Base-by-base conservation (phyloP, 1,140 invertebrate species). In the Caenorhabditis inopinata region DNA sequence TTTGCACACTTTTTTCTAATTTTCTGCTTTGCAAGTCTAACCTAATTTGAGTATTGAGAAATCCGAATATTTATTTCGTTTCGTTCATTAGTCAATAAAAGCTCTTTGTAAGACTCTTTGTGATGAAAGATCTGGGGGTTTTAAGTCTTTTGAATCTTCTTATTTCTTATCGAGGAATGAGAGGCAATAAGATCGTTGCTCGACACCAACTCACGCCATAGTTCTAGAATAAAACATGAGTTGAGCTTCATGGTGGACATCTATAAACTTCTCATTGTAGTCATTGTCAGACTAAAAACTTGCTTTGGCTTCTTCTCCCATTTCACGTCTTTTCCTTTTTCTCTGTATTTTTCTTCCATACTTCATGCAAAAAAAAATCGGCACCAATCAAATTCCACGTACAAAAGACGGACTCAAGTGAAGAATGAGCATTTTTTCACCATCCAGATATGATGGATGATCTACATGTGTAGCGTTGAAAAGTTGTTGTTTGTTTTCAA, bases 201-300 rank as follows among this genome's bases (percentile, higher is more conserved):
- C n/a, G n/a, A 68, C 58, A 68, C 58, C 58, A 68, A 68, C 58
- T 68, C 58, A 68, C 58, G 58, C 58, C 58, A 58, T 58, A 38
- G 32, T 68, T 68, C 3, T 6, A 38, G 58, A 68, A 68, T 68
- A 68, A 68, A 68, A 68, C 58, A 68, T 68, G 58, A 68, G 58
- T 38, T 68, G 58, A 12, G 58, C 58, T 68, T 14, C 32, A 32
- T 38, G 32, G 58, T n/a, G 16, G 58, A 29, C 58, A 68, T 68
- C 58, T 68, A 68, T 68, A 68, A 68, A 68, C 58, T 29, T 68
- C 58, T 68, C 58, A 68, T 68, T 68, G 58, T 68, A 58, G 58
- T 38, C 58, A 38, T 68, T 68, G 58, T 68, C 21, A 68, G 58
- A 18, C 58, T n/a, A 38, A 14, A 68, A 42, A 42, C 58, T 68